Percentiles rank a stretch among this genome's conserved stretches.
phyloP scores from a whole-genome alignment of 2,888 invertebrate genomes.

The Scaptomyza polygonia region DNA sequence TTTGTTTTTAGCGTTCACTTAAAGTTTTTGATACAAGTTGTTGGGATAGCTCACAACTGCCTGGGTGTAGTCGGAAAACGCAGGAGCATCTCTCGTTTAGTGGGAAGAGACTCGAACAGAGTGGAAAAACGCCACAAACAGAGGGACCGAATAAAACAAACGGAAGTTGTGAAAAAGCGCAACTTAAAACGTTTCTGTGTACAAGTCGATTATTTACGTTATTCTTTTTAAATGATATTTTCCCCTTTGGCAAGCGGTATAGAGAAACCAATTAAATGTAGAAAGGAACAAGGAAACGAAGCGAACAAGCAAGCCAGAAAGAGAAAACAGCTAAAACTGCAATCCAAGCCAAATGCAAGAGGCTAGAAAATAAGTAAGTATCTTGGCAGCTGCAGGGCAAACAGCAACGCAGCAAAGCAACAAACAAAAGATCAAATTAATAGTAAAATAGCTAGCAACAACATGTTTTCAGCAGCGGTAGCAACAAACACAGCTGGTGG shows the following conservation, averaged over 20 bases:
- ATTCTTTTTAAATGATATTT: conserved; percentile 75
- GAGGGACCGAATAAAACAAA: neutral
- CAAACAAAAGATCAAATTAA: conserved; percentile 77
- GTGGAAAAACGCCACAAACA: neutral
- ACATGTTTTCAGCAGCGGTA: conserved; percentile 8
- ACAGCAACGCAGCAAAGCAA: conserved; percentile 4
- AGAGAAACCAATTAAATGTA: conserved; percentile 71
- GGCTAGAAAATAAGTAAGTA: conserved; percentile 43
- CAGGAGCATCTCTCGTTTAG: neutral
- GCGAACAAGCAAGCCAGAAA: neutral
- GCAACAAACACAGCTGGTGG: conserved; percentile 14
- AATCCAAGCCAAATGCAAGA: conserved; percentile 34
- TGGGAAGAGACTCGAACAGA: conserved; percentile 36
- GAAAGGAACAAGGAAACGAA: conserved; percentile 32
- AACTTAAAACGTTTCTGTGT: conserved; percentile 67
- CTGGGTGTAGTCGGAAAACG: conserved; percentile 2
- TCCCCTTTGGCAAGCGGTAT: conserved; percentile 47
- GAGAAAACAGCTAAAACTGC: conserved; percentile 4
- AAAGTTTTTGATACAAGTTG: neutral
- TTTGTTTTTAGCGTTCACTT: neutral
- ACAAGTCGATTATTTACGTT: conserved; percentile 81
- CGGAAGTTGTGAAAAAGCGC: conserved; percentile 35
- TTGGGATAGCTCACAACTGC: neutral
- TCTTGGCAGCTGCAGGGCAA: conserved; percentile 42
- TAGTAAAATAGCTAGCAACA: conserved; percentile 46